Base-by-base conservation (phyloP, 2,113 vertebrate species). In the Alectura lathami region DNA sequence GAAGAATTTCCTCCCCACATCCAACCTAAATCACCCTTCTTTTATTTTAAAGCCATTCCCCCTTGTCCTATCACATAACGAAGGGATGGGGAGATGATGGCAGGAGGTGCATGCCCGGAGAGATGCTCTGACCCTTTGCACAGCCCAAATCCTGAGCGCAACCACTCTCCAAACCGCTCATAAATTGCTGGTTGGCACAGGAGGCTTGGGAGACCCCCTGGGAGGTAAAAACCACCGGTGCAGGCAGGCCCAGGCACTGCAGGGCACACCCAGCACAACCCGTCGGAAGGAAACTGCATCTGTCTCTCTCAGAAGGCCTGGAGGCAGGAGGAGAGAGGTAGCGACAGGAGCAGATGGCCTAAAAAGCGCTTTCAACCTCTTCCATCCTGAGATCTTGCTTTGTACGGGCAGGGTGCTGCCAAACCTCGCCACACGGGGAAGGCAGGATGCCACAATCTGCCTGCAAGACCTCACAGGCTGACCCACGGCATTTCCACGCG, bases 221-320 rank as follows among this genome's bases (percentile, higher is more conserved):
- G 51, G 63, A 67, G n/a, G 79, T 42, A n/a, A 51, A 84, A 88
- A 84, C 18, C 83, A 17, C 34, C 3, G 51, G 42, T 34, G 53
- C 9, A 42, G 74, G 32, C 87, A 85, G 83, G 70, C 63, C 38
- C 57, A 53, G 63, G 21, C 75, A 53, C 21, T 21, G 53, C 69
- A 51, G 79, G 59, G 74, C 83, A 40, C 79, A 90, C 79, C 83
- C 83, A 90, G 56, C 36, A 17, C 59, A 76, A 84, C n/a, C 80
- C 21, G n/a, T 6, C 47, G 75, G 64, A 68, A 80, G 48, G 59
- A 63, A 51, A 42, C 32, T 32, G 56, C 30, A 66, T 48, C 43
- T 59, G 82, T 59, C 47, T 62, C 76, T 78, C 63, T 23, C 32
- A 48, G 86, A 86, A 59, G 69, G 76, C 84, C 76, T 2, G 72